Conservation (phyloP, 2,113 vertebrate genomes). For the Shinisaurus crocodilurus region DNA sequence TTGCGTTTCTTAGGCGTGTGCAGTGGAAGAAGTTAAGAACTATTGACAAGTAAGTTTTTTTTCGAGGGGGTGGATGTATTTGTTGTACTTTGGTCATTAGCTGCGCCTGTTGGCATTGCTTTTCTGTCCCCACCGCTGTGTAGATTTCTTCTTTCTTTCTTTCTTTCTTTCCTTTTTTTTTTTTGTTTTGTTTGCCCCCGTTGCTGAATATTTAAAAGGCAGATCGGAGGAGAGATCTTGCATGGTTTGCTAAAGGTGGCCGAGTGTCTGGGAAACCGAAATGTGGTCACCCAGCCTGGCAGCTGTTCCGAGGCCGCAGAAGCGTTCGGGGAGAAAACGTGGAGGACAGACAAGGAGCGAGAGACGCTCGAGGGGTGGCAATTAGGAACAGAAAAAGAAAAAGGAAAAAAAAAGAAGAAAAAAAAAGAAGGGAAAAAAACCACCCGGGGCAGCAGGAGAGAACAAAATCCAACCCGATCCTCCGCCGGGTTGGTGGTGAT, state of each 20-base stretch:
- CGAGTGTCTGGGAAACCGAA: slow-evolving; percentile 70
- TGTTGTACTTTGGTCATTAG: background rate
- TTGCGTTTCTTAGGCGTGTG: background rate
- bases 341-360: slow-evolving; percentile 80
- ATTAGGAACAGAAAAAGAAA: slow-evolving; percentile 61
- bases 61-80: background rate
- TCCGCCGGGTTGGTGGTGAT: background rate
- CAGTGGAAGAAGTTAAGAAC: background rate
- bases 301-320: slow-evolving; percentile 83
- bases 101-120: background rate
- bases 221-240: slow-evolving; percentile 63
- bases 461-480: slow-evolving; percentile 38
- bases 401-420: no score
- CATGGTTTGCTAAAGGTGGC: slow-evolving; percentile 61
- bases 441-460: slow-evolving; percentile 8
- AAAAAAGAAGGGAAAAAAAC: slow-evolving; percentile 35
- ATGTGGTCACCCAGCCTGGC: slow-evolving; percentile 74
- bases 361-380: slow-evolving; percentile 78
- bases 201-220: slow-evolving; percentile 70
- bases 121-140: background rate
- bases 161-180: background rate
- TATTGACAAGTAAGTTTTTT: background rate
- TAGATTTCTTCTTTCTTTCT: no score
- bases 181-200: background rate
- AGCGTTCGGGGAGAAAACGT: slow-evolving; percentile 42